Conservation (phyloP, 1,140 invertebrate species). For the Drosophila elegans region DNA sequence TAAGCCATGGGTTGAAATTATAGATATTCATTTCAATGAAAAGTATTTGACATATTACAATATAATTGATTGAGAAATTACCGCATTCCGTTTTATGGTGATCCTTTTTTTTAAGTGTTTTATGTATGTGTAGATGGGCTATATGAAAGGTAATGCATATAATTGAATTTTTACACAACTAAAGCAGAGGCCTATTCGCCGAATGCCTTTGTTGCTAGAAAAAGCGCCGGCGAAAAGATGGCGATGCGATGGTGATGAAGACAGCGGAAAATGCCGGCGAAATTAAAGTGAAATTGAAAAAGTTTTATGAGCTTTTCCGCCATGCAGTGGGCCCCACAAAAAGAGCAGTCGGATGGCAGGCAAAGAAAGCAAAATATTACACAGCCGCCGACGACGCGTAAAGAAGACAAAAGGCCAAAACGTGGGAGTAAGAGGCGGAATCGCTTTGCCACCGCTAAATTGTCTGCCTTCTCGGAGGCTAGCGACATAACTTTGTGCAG, state of each 20-base stretch:
- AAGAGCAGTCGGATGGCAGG: slow-evolving; percentile 31
- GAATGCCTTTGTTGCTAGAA: slow-evolving; percentile 71
- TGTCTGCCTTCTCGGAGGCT: slow-evolving; percentile 53
- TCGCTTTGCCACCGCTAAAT: slow-evolving; percentile 57
- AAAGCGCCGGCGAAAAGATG: slow-evolving; percentile 48
- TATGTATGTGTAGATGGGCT: slow-evolving; percentile 33
- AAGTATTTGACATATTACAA: too few species aligned
- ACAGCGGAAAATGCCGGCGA: slow-evolving; percentile 48
- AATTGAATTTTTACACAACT: slow-evolving; percentile 83
- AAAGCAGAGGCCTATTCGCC: slow-evolving; percentile 57
- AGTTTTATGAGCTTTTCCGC: slow-evolving; percentile 82
- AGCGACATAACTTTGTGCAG: slow-evolving; percentile 70
- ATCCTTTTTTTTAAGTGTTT: background rate
- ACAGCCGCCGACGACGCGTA: slow-evolving; percentile 73
- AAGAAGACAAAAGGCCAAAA: slow-evolving; percentile 67
- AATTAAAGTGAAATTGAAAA: slow-evolving; percentile 84
- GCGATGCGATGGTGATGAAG: slow-evolving; percentile 34
- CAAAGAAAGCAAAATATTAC: slow-evolving; percentile 75
- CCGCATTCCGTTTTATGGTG: too few species aligned
- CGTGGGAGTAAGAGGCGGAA: slow-evolving; percentile 14
- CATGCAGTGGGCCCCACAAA: slow-evolving; percentile 52
- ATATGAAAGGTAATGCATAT: slow-evolving; percentile 74
- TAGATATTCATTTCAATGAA: too few species aligned
- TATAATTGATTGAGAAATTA: too few species aligned
- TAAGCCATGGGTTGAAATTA: too few species aligned